A percentile compares a stretch with the other conserved stretches of the same genome.
phyloP scores from a whole-genome alignment of 1,140 invertebrate species.

The Drosophila pectinifera region DNA sequence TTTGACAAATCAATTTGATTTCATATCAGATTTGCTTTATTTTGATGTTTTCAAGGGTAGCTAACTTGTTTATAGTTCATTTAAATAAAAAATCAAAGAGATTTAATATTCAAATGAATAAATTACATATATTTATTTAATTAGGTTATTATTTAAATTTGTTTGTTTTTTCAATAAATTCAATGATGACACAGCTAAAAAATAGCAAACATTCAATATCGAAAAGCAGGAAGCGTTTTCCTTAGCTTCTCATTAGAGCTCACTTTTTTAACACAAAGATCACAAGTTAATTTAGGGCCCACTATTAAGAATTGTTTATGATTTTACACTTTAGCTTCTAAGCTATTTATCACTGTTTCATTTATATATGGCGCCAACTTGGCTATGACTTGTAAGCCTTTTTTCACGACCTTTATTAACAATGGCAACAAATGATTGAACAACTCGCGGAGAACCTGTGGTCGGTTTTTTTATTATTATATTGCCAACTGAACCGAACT shows the following conservation, averaged over 20 bases:
- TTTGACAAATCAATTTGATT: constrained; percentile 10
- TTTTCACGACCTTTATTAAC: constrained; percentile 57
- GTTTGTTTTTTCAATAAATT: not conserved
- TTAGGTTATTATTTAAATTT: not conserved
- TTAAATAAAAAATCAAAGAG: not conserved
- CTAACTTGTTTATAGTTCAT: not conserved
- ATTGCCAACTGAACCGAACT: constrained; percentile 59
- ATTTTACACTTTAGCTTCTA: not conserved
- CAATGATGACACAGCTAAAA: constrained; percentile 1
- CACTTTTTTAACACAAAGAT: not conserved
- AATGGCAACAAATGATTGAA: constrained; percentile 26
- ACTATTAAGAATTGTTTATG: constrained; percentile 2
- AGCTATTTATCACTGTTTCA: constrained; percentile 1
- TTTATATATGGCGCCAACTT: constrained; percentile 5
- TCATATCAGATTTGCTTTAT: not conserved
- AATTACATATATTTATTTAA: not conserved
- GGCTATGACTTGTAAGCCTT: not conserved
- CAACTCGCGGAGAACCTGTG: constrained; percentile 27
- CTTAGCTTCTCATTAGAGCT: constrained; percentile 8
- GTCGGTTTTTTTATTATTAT: constrained; percentile 13
- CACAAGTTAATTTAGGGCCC: not conserved
- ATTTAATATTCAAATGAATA: not conserved
- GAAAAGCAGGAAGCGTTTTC: constrained; percentile 60
- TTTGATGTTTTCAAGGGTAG: not conserved
- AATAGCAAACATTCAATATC: constrained; percentile 37